Evolutionary conservation across 2,888 invertebrate species (phyloP), one percentile per base, ranked within the genome.

Genomic region (Noctua fimbriata): DNA sequence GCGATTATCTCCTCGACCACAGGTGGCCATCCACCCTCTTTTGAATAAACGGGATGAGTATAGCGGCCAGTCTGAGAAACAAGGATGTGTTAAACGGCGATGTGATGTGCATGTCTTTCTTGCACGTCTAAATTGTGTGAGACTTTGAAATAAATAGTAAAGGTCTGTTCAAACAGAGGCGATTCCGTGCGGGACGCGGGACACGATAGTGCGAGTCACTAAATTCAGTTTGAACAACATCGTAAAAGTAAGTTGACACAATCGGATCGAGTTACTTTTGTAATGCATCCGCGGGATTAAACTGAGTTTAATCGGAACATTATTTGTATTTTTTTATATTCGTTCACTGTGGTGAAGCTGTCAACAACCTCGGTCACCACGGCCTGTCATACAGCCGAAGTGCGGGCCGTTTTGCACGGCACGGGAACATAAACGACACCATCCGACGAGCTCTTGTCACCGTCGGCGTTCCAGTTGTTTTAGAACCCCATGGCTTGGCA

Each of bases 21-120:
- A 1, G 93, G 89, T 0, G 97, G 97, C 94, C 97, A 97, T 67
- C 97, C 97, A 0, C 97, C 97, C 24, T 93, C 90, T 73, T 93
- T 90, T 1, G 94, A 93, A 89, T 91, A 97, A 71, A 97, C 94
- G 0, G 97, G 95, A 79, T 96, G 93, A 0, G 94, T 92, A 85
- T 94, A 96, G 65, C 94, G 93, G 1, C 84, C 84, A 0, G 69
- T 71, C 84, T 83, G 76, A 28, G 63, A 63, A 55, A 60, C 41
- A 60, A 32, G 44, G 18, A 44, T 14, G 16, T 41, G 14, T 66
- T 24, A 28, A 60, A 60, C 16, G 14, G 24, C 41, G 14, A 28
- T 60, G 16, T 60, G 28, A 18, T 36, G 36, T 4, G 36, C 36
- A 36, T 36, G 36, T 36, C 36, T n/a, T n/a, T 55, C 3, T 55